Evolutionary conservation across 2,797 vertebrate genomes (phyloP).

Genomic region (Acrossocheilus wenchowensis): DNA sequence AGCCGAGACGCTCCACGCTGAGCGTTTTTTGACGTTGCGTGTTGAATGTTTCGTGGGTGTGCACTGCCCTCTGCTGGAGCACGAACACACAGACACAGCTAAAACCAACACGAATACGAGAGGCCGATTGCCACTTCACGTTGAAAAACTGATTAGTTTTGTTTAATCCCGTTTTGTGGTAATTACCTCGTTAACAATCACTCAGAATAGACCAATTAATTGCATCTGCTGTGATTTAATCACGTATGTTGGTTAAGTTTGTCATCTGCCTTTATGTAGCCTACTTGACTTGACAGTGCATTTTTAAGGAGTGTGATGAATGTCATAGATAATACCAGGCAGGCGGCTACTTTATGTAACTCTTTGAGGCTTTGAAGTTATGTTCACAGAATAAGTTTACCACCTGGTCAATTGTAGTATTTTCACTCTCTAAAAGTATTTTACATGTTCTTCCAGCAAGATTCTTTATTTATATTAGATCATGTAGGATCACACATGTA

Average conservation of each 20-base stretch:
- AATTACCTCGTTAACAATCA: conserved; percentile 5
- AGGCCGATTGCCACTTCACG: background rate
- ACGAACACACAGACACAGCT: background rate
- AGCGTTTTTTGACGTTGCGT: background rate
- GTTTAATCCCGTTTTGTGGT: conserved; percentile 24
- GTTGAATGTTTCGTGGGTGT: conserved; percentile 65
- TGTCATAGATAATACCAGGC: background rate
- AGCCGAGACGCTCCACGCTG: conserved; percentile 2
- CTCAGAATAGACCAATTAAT: conserved; percentile 14
- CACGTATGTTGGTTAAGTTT: background rate
- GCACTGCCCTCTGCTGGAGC: conserved; percentile 80
- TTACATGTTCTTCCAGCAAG: background rate
- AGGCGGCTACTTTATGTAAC: background rate
- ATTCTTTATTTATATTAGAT: background rate
- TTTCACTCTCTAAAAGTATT: background rate
- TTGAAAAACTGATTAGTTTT: background rate
- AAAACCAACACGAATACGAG: background rate
- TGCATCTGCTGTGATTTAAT: conserved; percentile 41
- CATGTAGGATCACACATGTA: background rate
- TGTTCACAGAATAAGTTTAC: background rate
- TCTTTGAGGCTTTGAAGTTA: background rate
- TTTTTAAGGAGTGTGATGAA: background rate
- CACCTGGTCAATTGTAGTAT: background rate
- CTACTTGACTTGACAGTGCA: background rate
- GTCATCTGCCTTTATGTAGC: background rate